Conservation (phyloP, 2,888 invertebrate genomes). For the Sinohyriopsis cumingii region DNA sequence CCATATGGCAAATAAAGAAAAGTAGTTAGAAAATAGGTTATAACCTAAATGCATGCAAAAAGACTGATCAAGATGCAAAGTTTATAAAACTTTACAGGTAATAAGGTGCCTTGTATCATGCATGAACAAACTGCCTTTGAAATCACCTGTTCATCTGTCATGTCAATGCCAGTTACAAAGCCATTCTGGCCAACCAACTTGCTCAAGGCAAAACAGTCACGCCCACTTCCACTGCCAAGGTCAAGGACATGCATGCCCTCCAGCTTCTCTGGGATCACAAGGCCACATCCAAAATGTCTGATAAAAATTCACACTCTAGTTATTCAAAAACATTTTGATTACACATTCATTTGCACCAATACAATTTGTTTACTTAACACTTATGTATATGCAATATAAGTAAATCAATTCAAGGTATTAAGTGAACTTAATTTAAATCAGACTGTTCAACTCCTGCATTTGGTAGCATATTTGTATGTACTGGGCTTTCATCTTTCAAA, state of each 20-base stretch:
- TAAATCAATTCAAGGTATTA: background rate
- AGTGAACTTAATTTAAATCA: background rate
- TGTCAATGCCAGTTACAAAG: conserved; percentile 54
- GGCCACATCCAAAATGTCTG: conserved; percentile 62
- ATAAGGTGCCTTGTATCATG: no score
- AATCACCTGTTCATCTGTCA: conserved; percentile 61
- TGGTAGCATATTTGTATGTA: no score
- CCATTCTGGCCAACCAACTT: conserved; percentile 56
- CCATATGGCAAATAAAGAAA: no score
- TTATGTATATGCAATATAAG: background rate
- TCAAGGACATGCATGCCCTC: conserved; percentile 48
- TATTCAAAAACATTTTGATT: no score
- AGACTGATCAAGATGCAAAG: no score
- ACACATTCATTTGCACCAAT: no score
- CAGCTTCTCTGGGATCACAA: conserved; percentile 54
- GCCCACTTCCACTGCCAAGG: conserved; percentile 58
- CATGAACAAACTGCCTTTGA: background rate
- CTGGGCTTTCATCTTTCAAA: no score
- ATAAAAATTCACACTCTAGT: background rate
- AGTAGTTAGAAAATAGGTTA: no score
- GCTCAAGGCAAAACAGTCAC: conserved; percentile 54
- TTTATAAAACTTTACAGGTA: no score
- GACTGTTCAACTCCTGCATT: no score
- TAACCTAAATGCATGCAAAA: no score
- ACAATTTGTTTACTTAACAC: no score